Conservation (phyloP, 2,888 invertebrate genomes). For the Cataglyphis albicans region DNA sequence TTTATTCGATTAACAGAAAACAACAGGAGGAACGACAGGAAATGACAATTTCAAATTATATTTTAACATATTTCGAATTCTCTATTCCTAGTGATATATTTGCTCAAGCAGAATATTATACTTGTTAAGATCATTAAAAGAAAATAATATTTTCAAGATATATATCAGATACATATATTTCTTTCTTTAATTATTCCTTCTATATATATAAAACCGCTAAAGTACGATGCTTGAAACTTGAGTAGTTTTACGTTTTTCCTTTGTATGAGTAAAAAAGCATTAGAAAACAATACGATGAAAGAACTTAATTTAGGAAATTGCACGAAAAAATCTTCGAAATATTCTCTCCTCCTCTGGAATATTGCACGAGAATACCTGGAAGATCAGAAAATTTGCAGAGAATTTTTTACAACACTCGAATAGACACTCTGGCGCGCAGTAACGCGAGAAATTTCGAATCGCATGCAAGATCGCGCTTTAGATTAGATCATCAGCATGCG, state of each 20-base stretch:
- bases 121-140: neutral
- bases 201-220: neutral
- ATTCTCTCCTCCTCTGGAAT: too few species aligned
- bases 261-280: too few species aligned
- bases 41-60: conserved; percentile 49
- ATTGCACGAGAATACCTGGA: too few species aligned
- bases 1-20: conserved; percentile 52
- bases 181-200: neutral
- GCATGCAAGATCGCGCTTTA: conserved; percentile 40
- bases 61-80: conserved; percentile 23
- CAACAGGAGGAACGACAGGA: conserved; percentile 23
- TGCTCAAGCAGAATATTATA: neutral
- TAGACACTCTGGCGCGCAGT: neutral
- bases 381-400: too few species aligned
- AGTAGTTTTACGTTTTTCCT: too few species aligned
- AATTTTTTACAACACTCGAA: too few species aligned
- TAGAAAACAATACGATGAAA: too few species aligned
- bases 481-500: conserved; percentile 47
- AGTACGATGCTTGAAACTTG: neutral
- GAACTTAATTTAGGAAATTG: too few species aligned
- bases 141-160: conserved; percentile 18
- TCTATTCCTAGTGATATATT: neutral
- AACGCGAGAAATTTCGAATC: conserved; percentile 27
- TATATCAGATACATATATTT: neutral
- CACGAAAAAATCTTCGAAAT: too few species aligned